phyloP scores from a whole-genome alignment of 1,140 invertebrate genomes.

The Ladona fulva region DNA sequence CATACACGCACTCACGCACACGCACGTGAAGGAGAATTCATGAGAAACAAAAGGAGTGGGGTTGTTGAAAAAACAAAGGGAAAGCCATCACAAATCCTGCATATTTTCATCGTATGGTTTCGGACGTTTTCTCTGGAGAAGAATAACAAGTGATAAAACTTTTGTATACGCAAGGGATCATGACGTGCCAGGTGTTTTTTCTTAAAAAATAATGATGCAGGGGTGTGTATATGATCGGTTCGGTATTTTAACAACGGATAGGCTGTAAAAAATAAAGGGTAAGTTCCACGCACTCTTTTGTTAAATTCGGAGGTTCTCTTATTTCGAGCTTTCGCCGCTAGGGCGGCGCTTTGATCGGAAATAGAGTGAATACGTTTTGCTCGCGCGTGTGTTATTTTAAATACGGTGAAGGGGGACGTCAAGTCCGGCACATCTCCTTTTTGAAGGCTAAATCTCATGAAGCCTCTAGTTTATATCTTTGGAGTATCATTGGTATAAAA shows the following conservation, averaged over 20 bases:
- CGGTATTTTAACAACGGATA: background rate
- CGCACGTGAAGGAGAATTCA: too few relatives aligned
- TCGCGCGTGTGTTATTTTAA: background rate
- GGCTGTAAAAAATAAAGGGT: background rate
- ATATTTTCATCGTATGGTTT: background rate
- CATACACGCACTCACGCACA: too few relatives aligned
- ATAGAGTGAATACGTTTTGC: background rate
- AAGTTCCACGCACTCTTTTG: background rate
- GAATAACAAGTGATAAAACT: background rate
- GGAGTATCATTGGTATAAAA: background rate
- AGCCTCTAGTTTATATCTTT: background rate
- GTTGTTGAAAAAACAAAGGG: background rate
- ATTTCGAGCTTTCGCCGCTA: background rate
- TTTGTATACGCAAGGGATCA: slow-evolving; percentile 9
- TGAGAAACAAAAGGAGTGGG: background rate
- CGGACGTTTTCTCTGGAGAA: background rate
- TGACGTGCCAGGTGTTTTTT: background rate
- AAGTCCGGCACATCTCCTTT: background rate
- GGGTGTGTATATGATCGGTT: background rate
- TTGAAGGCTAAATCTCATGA: background rate
- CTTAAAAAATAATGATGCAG: background rate
- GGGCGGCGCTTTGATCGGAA: background rate
- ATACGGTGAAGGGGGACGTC: background rate
- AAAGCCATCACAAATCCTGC: too few relatives aligned
- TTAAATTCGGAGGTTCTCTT: background rate